Base-by-base conservation (phyloP, 2,888 invertebrate species). In the Muscina levida region DNA sequence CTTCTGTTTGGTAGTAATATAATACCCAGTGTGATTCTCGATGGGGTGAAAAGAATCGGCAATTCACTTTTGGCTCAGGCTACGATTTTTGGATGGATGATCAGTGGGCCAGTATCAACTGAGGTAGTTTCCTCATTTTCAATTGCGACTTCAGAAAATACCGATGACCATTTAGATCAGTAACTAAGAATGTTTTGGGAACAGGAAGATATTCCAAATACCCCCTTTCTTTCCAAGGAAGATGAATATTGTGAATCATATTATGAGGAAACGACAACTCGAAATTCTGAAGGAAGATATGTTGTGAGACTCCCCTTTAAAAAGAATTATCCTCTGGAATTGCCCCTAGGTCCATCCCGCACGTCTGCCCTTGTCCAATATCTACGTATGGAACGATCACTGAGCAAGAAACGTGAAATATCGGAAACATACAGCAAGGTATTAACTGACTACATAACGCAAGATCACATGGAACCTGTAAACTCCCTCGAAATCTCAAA, bases 1-100 rank as follows among this genome's bases (percentile, higher is more conserved):
- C 39, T 77, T 11, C 37, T 77, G 0, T 22, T 67, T 8, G 77
- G 77, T 10, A 67, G 77, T 42, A 67, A 77, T 62, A 1, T 78
- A 6, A 22, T 65, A 8, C 73, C 73, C 0, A 26, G 19, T 24
- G 1, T 77, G 2, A 11, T 68, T 3, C 53, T 68, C 0, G 53
- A 68, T 4, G 73, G 73, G 13, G 62, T 73, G 2, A 56, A 66
- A 39, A 39, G 5, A 13, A 24, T 67, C 2, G 6, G 19, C 3
- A 10, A 42, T 8, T 39, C 72, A 11, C 42, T 78, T 1, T 2
- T 73, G 15, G 78, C 73, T 11, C 72, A 78, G 17, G 39, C 24
- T 4, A 67, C 72, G 1, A 77, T 77, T 2, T 77, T 70, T 19
- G 70, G 75, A n/a, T 70, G 76, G 65, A 31, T 76, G 15, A 17